Evolutionary conservation across 2,113 vertebrate genomes (phyloP).

Genomic region (Lophotis ruficrista): DNA sequence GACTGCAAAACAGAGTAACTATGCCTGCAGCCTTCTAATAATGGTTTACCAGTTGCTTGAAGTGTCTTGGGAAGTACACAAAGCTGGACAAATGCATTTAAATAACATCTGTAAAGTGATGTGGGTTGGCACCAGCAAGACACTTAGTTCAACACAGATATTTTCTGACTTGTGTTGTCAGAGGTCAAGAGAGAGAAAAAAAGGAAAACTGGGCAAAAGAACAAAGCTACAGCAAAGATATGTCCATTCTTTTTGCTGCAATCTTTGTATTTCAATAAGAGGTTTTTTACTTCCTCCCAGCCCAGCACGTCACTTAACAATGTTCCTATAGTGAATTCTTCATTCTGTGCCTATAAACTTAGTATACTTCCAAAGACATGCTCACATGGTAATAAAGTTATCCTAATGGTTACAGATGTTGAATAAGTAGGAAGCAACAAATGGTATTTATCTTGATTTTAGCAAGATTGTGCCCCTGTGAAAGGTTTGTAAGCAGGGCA

Average conservation of each 20-base stretch:
- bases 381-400: background rate
- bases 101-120: background rate
- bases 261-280: background rate
- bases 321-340: background rate
- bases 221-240: background rate
- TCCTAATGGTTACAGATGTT: background rate
- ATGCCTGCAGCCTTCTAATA: background rate
- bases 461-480: background rate
- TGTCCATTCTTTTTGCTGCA: background rate
- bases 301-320: background rate
- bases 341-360: background rate
- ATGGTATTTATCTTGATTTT: background rate
- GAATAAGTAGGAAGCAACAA: background rate
- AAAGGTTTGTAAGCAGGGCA: background rate
- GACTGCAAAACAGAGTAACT: background rate
- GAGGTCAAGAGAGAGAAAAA: background rate
- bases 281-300: background rate
- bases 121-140: background rate
- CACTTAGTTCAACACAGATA: background rate
- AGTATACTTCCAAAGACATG: background rate
- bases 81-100: background rate
- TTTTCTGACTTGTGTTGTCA: constrained; percentile 6
- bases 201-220: background rate
- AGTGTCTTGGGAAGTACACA: background rate
- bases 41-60: background rate